Evolutionary conservation across 2,113 vertebrate species (phyloP).

Genomic region (Catharus minimus): DNA sequence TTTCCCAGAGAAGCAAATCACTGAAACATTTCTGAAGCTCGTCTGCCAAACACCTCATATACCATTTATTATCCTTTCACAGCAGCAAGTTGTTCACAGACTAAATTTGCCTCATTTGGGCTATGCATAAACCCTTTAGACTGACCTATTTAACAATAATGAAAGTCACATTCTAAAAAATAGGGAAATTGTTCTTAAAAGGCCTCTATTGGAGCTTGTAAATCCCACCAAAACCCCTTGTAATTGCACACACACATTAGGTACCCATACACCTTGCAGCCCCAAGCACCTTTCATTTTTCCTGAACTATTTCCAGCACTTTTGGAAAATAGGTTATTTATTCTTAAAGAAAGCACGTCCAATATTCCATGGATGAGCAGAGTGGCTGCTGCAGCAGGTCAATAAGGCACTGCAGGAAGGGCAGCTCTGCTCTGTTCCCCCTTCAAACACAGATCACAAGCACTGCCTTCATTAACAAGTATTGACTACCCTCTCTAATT

Average conservation of each 20-base stretch:
- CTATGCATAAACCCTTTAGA: not conserved
- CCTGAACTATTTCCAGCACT: not conserved
- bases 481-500: slow-evolving; percentile 5
- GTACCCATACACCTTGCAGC: not conserved
- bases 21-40: not conserved
- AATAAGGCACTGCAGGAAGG: not conserved
- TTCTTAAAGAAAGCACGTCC: not conserved
- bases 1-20: not conserved
- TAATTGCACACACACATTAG: not conserved
- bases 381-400: not conserved
- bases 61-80: not conserved
- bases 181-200: not conserved
- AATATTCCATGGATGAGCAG: not conserved
- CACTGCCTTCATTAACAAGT: not conserved
- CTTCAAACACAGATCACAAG: not conserved
- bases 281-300: not conserved
- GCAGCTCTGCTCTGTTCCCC: not conserved
- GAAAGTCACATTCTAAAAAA: not conserved
- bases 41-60: not conserved
- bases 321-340: not conserved
- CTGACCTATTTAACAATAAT: not conserved
- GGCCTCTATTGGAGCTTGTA: not conserved
- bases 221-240: not conserved
- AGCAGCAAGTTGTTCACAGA: not conserved
- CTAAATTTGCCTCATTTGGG: not conserved